A percentile compares a stretch with the other conserved stretches of the same genome.
phyloP scores from a whole-genome alignment of 2,888 invertebrate species.

The Cryptus viduatorius region DNA sequence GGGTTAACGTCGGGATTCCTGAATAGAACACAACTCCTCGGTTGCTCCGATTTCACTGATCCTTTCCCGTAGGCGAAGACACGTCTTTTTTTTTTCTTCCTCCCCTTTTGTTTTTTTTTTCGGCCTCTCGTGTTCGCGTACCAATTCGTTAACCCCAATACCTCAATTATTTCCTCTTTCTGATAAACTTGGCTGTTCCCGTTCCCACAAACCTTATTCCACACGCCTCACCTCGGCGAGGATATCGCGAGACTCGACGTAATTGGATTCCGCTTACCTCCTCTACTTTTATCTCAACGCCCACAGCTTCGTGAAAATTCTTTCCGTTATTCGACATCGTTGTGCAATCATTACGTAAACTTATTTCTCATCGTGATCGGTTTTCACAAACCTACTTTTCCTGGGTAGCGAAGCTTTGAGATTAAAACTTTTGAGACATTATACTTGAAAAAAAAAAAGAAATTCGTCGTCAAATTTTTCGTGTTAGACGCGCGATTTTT shows the following conservation, averaged over 20 bases:
- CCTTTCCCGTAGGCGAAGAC: not conserved
- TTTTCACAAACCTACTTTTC: not conserved
- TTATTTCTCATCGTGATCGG: not conserved
- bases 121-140: not conserved
- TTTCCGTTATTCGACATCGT: not conserved
- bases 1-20: not conserved
- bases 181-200: not conserved
- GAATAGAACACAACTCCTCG: not conserved
- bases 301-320: not conserved
- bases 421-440: not conserved
- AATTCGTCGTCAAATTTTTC: not conserved
- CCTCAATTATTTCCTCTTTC: conserved; percentile 22
- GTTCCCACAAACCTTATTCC: not conserved
- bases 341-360: conserved; percentile 17
- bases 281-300: not conserved
- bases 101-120: not conserved
- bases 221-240: not conserved
- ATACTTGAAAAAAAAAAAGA: not conserved
- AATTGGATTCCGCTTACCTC: conserved; percentile 38
- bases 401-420: not conserved
- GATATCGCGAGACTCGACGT: conserved; percentile 22
- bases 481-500: too few species aligned
- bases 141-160: conserved; percentile 27
- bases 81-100: not conserved
- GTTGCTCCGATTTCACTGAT: not conserved